Evolutionary conservation across 2,797 vertebrate species (phyloP).

Genomic region (Etheostoma nigrum): DNA sequence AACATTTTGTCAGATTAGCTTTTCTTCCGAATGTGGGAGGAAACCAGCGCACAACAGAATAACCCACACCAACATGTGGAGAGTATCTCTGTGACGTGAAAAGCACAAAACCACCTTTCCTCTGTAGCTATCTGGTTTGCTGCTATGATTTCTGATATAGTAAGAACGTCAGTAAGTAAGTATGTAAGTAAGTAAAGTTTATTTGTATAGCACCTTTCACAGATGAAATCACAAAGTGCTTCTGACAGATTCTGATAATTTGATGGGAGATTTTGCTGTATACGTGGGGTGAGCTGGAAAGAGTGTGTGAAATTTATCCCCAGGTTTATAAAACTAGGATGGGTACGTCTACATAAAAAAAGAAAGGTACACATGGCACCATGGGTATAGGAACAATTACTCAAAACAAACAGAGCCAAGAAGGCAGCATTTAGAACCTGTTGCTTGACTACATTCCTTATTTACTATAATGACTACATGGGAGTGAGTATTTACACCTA

Average conservation of each 20-base stretch:
- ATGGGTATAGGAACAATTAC: conserved; percentile 13
- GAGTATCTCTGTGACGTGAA: conserved; percentile 1
- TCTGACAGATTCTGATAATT: conserved; percentile 3
- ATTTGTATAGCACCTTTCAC: too few relatives aligned
- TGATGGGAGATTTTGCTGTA: conserved; percentile 2
- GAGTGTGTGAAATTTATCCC: conserved; percentile 33
- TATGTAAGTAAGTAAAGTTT: too few relatives aligned
- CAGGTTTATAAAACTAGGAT: conserved; percentile 29
- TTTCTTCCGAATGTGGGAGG: conserved; percentile 15
- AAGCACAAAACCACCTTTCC: conserved; percentile 4
- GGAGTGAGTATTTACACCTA: not conserved
- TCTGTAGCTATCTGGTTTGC: not conserved
- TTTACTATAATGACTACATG: not conserved
- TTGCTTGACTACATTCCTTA: conserved; percentile 17
- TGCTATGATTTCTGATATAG: conserved; percentile 2
- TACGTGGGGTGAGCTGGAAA: conserved; percentile 17
- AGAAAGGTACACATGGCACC: conserved; percentile 17
- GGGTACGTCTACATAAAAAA: conserved; percentile 20
- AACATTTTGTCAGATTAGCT: not conserved
- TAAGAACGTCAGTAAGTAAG: too few relatives aligned
- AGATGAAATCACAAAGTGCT: too few relatives aligned
- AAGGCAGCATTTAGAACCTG: conserved; percentile 24
- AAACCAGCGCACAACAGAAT: not conserved
- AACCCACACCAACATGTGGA: conserved; percentile 10
- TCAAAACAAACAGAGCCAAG: conserved; percentile 48